Percentiles rank a stretch among this genome's conserved stretches.
Conservation (phyloP, 1,140 invertebrate species). For the Chironomus tepperi region DNA sequence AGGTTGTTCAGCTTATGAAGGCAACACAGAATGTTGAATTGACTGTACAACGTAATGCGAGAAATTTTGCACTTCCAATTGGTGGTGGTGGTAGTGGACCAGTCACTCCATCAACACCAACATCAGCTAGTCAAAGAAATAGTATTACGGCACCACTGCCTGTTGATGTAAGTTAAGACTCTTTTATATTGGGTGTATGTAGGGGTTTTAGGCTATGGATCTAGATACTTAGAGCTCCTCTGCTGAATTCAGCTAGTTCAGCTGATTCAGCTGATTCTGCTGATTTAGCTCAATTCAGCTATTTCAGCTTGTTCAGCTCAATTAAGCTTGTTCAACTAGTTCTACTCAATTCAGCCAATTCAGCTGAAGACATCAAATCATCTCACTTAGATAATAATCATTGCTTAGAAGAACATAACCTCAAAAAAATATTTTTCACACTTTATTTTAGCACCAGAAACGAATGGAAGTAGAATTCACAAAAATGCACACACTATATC, state of each 20-base stretch:
- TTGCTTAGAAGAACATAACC: too few species aligned
- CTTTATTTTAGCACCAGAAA: conserved; percentile 60
- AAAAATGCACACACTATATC: conserved; percentile 62
- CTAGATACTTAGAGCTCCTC: too few species aligned
- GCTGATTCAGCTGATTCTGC: too few species aligned
- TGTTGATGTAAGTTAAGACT: conserved; percentile 64
- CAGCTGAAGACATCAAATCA: too few species aligned
- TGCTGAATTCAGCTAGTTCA: too few species aligned
- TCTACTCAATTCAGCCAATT: too few species aligned
- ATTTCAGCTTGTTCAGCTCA: too few species aligned
- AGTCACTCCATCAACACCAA: conserved; percentile 34
- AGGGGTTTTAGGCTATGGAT: neutral
- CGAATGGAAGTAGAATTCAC: conserved; percentile 64
- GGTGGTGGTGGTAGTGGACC: neutral
- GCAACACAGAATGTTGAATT: conserved; percentile 38
- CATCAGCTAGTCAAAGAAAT: conserved; percentile 35
- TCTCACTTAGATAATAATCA: too few species aligned
- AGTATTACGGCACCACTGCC: conserved; percentile 80
- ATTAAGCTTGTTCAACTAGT: too few species aligned
- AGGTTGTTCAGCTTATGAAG: conserved; percentile 25
- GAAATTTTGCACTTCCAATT: neutral
- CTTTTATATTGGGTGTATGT: neutral
- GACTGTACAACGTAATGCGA: conserved; percentile 33
- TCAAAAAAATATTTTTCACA: too few species aligned
- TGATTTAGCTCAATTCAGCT: too few species aligned